A percentile compares a stretch with the other conserved stretches of the same genome.
phyloP scores from a whole-genome alignment of 2,113 vertebrate genomes.

The Pelodiscus sinensis region DNA sequence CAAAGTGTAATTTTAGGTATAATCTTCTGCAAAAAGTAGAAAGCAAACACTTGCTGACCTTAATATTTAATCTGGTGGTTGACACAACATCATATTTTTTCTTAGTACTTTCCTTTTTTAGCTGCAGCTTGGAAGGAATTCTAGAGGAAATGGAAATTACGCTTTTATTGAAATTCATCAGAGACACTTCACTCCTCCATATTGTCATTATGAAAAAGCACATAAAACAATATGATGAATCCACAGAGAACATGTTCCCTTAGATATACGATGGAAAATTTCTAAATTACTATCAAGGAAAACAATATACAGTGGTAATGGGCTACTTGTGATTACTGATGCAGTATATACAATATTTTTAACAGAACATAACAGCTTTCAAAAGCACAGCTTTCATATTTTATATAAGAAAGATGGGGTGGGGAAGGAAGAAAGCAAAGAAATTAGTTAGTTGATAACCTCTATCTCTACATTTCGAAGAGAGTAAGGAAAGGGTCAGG shows the following conservation, averaged over 20 bases:
- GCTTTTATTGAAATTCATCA: constrained; percentile 26
- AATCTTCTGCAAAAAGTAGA: not conserved
- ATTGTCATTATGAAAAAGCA: not conserved
- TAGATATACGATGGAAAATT: not conserved
- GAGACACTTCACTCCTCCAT: not conserved
- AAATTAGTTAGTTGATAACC: not conserved
- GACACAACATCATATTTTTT: not conserved
- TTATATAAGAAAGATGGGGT: not conserved
- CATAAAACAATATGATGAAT: not conserved
- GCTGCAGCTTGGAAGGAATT: not conserved
- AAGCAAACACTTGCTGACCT: not conserved
- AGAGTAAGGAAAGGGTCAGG: not conserved
- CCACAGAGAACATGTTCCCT: not conserved
- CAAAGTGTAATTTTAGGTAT: constrained; percentile 19
- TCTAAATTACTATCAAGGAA: not conserved
- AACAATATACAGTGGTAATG: not conserved
- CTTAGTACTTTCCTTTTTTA: not conserved
- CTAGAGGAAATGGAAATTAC: constrained; percentile 26
- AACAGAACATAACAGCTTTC: not conserved
- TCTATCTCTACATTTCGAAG: not conserved
- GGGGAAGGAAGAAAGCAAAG: not conserved
- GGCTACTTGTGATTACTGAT: not conserved
- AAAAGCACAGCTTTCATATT: not conserved
- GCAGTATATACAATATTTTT: not conserved
- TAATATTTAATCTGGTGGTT: constrained; percentile 36